phyloP scores from a whole-genome alignment of 2,888 invertebrate genomes.

The Coleophora deauratella region DNA sequence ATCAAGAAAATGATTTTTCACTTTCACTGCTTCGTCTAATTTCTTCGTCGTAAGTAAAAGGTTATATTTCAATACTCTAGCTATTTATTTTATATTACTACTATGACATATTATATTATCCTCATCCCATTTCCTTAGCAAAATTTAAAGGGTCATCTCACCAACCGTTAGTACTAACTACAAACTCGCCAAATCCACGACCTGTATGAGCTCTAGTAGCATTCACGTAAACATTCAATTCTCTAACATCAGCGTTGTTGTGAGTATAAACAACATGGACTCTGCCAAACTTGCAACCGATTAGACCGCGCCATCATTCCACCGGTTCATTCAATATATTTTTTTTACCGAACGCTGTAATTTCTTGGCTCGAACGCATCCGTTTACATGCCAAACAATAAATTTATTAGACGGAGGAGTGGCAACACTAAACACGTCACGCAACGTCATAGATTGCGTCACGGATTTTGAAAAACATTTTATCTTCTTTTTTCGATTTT shows the following conservation, averaged over 20 bases:
- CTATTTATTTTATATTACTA: no score
- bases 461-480: conserved; percentile 35
- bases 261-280: conserved; percentile 49
- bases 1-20: no score
- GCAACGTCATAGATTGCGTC: conserved; percentile 60
- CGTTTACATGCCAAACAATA: conserved; percentile 75
- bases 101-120: no score
- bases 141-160: no score
- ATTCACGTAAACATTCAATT: conserved; percentile 10
- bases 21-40: no score
- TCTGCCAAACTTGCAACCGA: conserved; percentile 64
- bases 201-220: no score
- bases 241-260: conserved; percentile 6
- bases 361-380: conserved; percentile 74
- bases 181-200: background rate
- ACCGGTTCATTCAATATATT: conserved; percentile 71
- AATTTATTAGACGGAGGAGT: conserved; percentile 73
- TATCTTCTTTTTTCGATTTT: conserved; percentile 31
- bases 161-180: no score
- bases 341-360: conserved; percentile 68
- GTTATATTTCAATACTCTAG: no score
- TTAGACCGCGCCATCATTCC: conserved; percentile 65
- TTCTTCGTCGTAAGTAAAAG: no score
- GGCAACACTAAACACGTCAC: conserved; percentile 64
- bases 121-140: no score